These are phyloP conservation scores for Nudaria mundana DNA, from an alignment of 2,888 invertebrate genomes.

Conservation along the genomic window DNA sequence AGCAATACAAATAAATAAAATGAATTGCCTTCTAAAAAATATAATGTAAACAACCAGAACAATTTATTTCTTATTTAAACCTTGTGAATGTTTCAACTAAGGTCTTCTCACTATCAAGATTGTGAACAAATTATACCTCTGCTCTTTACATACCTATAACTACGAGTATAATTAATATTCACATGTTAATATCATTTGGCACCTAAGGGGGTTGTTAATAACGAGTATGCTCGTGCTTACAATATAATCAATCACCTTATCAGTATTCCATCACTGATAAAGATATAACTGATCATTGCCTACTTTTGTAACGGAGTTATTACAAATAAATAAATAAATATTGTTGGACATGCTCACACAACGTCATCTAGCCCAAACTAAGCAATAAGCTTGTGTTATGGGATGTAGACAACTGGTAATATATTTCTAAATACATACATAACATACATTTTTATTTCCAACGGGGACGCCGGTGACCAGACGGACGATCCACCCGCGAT, in stretches of 20 bases:
- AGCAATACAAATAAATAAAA: no score
- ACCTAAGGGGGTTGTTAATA: slow-evolving; percentile 16
- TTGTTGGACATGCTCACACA: no score
- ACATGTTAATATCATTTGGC: slow-evolving; percentile 23
- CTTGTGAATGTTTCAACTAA: slow-evolving; percentile 24
- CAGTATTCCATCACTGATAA: background rate
- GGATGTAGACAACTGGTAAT: no score
- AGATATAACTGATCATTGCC: background rate
- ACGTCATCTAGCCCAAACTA: no score
- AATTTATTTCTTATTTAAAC: slow-evolving; percentile 21
- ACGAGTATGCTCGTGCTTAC: slow-evolving; percentile 4
- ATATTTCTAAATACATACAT: no score
- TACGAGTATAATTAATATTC: no score
- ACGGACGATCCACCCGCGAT: no score
- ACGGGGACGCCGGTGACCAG: no score
- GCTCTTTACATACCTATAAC: slow-evolving; percentile 13
- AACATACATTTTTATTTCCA: no score
- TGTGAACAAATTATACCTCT: slow-evolving; percentile 21
- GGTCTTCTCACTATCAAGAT: slow-evolving; percentile 25
- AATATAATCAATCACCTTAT: background rate
- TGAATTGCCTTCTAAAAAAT: slow-evolving; percentile 10
- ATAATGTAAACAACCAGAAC: slow-evolving; percentile 16
- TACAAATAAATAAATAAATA: no score
- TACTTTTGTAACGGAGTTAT: no score
- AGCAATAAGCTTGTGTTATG: no score